Evolutionary conservation across 2,113 vertebrate genomes (phyloP).

Genomic region (Pterocles burchelli): DNA sequence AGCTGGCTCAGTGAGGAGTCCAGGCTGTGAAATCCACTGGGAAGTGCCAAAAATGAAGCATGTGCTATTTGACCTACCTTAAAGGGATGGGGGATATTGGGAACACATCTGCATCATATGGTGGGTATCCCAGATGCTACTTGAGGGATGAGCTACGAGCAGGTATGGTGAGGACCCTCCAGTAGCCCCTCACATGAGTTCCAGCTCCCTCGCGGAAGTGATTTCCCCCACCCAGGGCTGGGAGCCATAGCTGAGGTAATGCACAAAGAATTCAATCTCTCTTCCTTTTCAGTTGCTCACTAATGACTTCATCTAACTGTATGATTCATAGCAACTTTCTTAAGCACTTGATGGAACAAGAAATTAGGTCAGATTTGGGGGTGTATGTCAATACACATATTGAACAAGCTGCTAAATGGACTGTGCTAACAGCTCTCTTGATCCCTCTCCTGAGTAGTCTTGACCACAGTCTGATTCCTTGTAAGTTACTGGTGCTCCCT

Average conservation of each 20-base stretch:
- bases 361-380: neutral
- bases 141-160: neutral
- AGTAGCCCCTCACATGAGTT: neutral
- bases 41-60: neutral
- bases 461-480: neutral
- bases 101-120: neutral
- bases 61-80: neutral
- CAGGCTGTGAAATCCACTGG: neutral
- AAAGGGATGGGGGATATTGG: neutral
- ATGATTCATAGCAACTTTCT: neutral
- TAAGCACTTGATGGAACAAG: neutral
- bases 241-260: neutral
- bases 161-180: neutral
- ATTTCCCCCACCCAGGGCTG: neutral
- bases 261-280: neutral
- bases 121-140: neutral
- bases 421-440: rapidly evolving
- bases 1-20: neutral
- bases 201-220: neutral
- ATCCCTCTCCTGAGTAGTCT: neutral
- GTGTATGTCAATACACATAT: neutral
- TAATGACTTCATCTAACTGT: neutral
- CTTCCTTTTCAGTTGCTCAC: neutral
- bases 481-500: neutral
- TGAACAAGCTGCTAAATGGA: neutral